A percentile compares a stretch with the other conserved stretches of the same genome.
Evolutionary conservation across 2,888 invertebrate genomes (phyloP).

Genomic region (Bedellia somnulentella): DNA sequence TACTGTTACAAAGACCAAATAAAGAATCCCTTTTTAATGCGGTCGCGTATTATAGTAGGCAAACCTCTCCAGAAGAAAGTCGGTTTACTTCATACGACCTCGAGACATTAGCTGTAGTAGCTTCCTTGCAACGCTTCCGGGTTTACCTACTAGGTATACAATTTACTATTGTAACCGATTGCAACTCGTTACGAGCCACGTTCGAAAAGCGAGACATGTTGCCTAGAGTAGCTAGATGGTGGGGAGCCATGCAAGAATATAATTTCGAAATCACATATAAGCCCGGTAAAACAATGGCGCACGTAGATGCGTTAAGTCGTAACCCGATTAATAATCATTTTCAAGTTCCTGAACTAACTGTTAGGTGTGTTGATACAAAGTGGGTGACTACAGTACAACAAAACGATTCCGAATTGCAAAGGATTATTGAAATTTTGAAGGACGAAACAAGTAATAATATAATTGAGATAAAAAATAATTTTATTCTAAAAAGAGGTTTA

Average conservation of each 20-base stretch:
- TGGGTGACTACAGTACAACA: constrained; percentile 1
- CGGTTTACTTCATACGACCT: constrained; percentile 1
- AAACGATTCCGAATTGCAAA: not conserved
- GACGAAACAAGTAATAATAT: not conserved
- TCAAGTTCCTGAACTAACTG: not conserved
- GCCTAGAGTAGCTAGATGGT: constrained; percentile 2
- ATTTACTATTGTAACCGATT: constrained; percentile 2
- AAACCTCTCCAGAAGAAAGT: constrained; percentile 2
- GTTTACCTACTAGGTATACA: constrained; percentile 1
- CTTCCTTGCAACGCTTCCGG: constrained; percentile 2
- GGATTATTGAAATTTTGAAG: constrained; percentile 1
- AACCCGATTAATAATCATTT: not conserved
- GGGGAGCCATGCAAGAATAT: constrained; percentile 2
- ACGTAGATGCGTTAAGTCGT: constrained; percentile 1
- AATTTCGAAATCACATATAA: not conserved
- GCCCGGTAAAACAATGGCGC: not conserved
- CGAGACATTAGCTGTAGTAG: constrained; percentile 3
- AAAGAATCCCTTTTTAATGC: not conserved
- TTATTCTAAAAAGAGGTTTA: not conserved
- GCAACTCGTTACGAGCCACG: constrained; percentile 1
- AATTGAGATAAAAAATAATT: not conserved
- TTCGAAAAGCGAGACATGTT: constrained; percentile 2
- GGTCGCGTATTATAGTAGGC: constrained; percentile 3
- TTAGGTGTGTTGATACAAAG: too few species aligned
- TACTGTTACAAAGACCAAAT: not conserved